Evolutionary conservation across 2,797 vertebrate species (phyloP).

Genomic region (Chaenodraco wilsoni): DNA sequence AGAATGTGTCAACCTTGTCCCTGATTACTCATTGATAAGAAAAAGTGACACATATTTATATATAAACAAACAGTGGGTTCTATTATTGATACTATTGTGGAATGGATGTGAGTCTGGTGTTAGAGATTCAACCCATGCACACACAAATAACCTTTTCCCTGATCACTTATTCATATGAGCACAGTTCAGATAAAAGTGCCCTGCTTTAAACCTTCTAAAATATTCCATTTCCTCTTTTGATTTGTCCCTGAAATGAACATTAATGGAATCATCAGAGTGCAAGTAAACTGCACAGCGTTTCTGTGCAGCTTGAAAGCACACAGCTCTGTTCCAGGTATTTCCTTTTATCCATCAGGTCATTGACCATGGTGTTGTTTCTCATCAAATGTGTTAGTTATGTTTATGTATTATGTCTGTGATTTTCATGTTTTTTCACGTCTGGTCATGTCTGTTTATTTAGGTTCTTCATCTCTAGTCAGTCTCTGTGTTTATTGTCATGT

Average conservation of each 20-base stretch:
- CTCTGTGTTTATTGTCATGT: no score
- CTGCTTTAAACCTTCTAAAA: slow-evolving; percentile 52
- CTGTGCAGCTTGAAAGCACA: slow-evolving; percentile 26
- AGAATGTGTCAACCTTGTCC: slow-evolving; percentile 24
- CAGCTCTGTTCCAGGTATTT: slow-evolving; percentile 20
- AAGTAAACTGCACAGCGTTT: slow-evolving; percentile 61
- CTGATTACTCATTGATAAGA: slow-evolving; percentile 33
- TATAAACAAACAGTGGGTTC: background rate
- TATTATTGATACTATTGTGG: slow-evolving; percentile 7
- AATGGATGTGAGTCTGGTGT: slow-evolving; percentile 15
- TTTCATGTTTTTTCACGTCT: no score
- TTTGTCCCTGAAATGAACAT: slow-evolving; percentile 64
- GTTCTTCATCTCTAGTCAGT: no score
- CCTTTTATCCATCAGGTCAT: slow-evolving; percentile 39
- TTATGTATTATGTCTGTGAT: no score
- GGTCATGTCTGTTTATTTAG: no score
- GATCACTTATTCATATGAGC: slow-evolving; percentile 55
- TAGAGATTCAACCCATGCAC: slow-evolving; percentile 28
- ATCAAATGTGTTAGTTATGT: no score
- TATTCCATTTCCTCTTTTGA: slow-evolving; percentile 68
- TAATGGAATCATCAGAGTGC: slow-evolving; percentile 65
- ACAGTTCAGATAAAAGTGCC: slow-evolving; percentile 54
- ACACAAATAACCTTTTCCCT: slow-evolving; percentile 42
- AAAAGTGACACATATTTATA: background rate
- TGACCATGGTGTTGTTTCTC: slow-evolving; percentile 6